Base-by-base conservation (phyloP, 2,797 vertebrate genomes). In the Chromis chromis region DNA sequence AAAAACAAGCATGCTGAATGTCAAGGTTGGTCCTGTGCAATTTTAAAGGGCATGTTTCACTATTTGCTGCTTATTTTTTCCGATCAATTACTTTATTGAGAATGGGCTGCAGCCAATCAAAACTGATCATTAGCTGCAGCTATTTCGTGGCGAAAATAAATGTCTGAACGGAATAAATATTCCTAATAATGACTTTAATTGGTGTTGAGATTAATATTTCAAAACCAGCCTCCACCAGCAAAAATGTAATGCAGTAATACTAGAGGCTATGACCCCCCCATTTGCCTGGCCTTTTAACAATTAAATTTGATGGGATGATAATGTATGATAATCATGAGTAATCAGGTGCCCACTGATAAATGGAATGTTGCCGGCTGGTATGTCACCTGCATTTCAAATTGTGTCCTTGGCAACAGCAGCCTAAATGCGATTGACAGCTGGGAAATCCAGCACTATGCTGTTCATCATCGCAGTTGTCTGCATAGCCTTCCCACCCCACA, bases 301-400 rank as follows among this genome's bases (percentile, higher is more conserved):
- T 96, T 96, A 96, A 95, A 96, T 96, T 92, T 96, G 96, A 97
- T 97, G 94, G 94, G 96, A 96, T 97, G 97, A 96, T 98, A 98
- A 98, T 98, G 90, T 96, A 98, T 97, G 96, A 95, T 97, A 96
- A 98, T 97, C 95, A 94, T 83, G 92, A 94, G 96, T 96, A 97
- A 97, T 97, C 95, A 96, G 95, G 95, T 95, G 94, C 94, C 95
- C 92, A 94, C 89, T 90, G 93, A 94, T 95, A 97, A 97, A 96
- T 91, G 93, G 93, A 79, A 95, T 92, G 90, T 94, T 93, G 95
- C 91, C 92, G 94, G 93, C 90, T 89, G 93, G 94, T 94, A 92
- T 96, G 96, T 96, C 96, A 96, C 95, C 96, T 95, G 96, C 96
- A 97, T 97, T 96, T 96, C 96, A 96, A 97, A 95, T 94, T 82